Evolutionary conservation across 2,797 vertebrate genomes (phyloP).

Genomic region (Periophthalmus magnuspinnatus): DNA sequence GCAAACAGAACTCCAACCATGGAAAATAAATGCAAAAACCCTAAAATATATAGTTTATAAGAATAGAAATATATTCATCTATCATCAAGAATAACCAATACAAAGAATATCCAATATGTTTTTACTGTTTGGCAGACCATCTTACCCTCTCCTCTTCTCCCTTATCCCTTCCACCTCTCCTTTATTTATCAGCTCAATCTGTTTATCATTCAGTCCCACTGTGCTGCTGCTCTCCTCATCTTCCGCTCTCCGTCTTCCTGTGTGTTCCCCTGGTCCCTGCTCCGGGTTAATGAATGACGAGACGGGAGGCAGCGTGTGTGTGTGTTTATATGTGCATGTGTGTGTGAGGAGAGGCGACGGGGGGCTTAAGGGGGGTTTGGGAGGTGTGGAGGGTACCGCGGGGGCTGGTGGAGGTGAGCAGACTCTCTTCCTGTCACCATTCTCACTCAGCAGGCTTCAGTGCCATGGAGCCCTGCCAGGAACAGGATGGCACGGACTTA

Average conservation of each 20-base stretch:
- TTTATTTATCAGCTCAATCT: conserved; percentile 41
- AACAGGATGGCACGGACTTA: conserved; percentile 63
- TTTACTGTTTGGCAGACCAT: conserved; percentile 3
- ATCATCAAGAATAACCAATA: background rate
- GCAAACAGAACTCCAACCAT: too few relatives aligned
- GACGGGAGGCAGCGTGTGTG: conserved; percentile 60
- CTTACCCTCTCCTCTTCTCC: conserved; percentile 18
- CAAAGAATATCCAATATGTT: background rate
- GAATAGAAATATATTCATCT: background rate
- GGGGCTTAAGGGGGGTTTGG: conserved; percentile 4
- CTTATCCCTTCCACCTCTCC: conserved; percentile 10
- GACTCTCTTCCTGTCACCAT: conserved; percentile 66
- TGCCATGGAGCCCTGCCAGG: conserved; percentile 48
- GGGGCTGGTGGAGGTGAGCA: conserved; percentile 59
- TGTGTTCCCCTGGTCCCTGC: conserved; percentile 52
- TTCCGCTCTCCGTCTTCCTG: conserved; percentile 49
- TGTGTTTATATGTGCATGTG: conserved; percentile 37
- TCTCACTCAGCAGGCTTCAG: conserved; percentile 58
- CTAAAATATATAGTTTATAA: background rate
- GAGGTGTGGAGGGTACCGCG: conserved; percentile 17
- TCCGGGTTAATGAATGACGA: conserved; percentile 69
- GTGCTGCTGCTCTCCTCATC: conserved; percentile 52
- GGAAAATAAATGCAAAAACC: too few relatives aligned
- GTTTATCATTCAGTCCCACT: conserved; percentile 55
- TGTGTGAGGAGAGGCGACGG: background rate